phyloP scores from a whole-genome alignment of 2,888 invertebrate genomes.

The Oasisia sp. region DNA sequence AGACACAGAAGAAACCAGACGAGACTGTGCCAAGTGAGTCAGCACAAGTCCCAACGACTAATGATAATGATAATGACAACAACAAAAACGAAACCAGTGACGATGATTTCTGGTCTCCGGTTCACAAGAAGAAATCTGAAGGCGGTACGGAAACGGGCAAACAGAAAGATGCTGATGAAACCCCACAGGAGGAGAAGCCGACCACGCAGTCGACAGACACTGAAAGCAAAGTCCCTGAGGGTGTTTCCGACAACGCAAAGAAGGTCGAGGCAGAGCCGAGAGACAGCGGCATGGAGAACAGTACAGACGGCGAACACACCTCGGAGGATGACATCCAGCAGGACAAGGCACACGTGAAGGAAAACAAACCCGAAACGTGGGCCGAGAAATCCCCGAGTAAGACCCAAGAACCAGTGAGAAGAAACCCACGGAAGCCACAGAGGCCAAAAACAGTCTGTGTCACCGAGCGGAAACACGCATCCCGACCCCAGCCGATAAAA shows the following conservation, averaged over 20 bases:
- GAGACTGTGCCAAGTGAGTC: background rate
- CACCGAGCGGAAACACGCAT: background rate
- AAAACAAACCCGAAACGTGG: background rate
- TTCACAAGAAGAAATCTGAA: constrained; percentile 17
- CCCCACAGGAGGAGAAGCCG: background rate
- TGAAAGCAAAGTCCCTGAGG: background rate
- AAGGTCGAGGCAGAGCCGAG: background rate
- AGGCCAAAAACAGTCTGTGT: background rate
- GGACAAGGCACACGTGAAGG: background rate
- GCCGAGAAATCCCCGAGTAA: background rate
- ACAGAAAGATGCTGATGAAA: background rate
- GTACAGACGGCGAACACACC: background rate
- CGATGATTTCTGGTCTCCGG: background rate
- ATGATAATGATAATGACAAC: background rate
- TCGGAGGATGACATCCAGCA: background rate
- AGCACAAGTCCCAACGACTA: background rate
- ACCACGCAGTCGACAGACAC: background rate
- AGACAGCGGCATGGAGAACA: constrained; percentile 5
- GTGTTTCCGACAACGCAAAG: background rate
- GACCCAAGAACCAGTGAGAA: background rate
- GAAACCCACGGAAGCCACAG: background rate
- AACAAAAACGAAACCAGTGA: background rate
- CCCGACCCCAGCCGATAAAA: background rate
- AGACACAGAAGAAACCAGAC: background rate
- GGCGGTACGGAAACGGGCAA: background rate